Percentiles rank a stretch among this genome's conserved stretches.
Evolutionary conservation across 2,113 vertebrate species (phyloP).

Genomic region (Microcebus tavaratra): DNA sequence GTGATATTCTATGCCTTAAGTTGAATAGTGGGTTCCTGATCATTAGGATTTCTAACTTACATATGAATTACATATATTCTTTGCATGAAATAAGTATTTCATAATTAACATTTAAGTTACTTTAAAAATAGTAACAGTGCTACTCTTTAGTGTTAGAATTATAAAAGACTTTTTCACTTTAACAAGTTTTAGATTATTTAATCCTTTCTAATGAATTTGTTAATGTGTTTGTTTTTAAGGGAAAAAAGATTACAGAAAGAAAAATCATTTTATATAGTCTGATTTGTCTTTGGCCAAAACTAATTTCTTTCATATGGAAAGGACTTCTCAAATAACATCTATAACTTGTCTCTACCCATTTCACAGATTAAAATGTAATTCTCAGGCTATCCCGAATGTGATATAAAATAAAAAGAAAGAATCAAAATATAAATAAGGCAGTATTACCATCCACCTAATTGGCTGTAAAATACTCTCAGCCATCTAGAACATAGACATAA

Average conservation of each 20-base stretch:
- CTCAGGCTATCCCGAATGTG: not conserved
- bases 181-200: constrained; percentile 7
- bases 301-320: not conserved
- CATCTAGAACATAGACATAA: not conserved
- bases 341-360: constrained; percentile 11
- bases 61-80: not conserved
- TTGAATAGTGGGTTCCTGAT: not conserved
- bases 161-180: constrained; percentile 15
- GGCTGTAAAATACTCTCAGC: not conserved
- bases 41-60: not conserved
- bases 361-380: not conserved
- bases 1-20: not conserved
- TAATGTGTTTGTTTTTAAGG: not conserved
- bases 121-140: not conserved
- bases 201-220: not conserved
- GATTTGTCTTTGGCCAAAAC: not conserved
- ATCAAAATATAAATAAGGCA: constrained; percentile 7
- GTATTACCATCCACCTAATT: not conserved
- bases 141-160: not conserved
- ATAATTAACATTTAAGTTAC: not conserved
- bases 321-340: not conserved
- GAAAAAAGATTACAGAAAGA: constrained; percentile 6
- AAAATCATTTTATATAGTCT: not conserved
- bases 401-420: not conserved
- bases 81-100: not conserved